Evolutionary conservation across 1,140 invertebrate species (phyloP).

Genomic region (Drosophila bocki): DNA sequence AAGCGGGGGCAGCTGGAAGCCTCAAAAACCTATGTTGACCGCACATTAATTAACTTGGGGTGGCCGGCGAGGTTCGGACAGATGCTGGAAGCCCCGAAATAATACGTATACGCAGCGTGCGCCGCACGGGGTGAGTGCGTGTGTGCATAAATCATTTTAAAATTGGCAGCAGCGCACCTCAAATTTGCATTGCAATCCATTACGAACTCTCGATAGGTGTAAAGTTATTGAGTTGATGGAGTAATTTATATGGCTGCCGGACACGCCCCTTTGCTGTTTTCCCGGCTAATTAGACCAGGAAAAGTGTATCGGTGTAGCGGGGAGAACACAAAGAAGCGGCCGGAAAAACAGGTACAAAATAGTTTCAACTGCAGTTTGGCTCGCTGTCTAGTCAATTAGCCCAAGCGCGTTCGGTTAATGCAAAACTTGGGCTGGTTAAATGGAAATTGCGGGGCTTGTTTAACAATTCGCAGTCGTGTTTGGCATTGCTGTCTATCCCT

Average conservation of each 20-base stretch:
- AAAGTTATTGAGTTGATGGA: conserved; percentile 52
- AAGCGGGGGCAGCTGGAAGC: conserved; percentile 11
- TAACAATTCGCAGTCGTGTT: conserved; percentile 63
- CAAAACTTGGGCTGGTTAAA: conserved; percentile 49
- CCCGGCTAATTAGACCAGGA: conserved; percentile 52
- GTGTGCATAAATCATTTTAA: conserved; percentile 56
- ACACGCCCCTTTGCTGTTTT: conserved; percentile 61
- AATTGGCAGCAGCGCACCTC: conserved; percentile 43
- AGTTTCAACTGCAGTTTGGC: conserved; percentile 32
- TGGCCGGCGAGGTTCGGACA: background rate
- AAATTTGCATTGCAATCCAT: conserved; percentile 52
- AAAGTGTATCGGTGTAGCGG: conserved; percentile 2
- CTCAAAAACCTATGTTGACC: conserved; percentile 63
- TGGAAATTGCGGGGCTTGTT: conserved; percentile 75
- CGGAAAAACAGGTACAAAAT: conserved; percentile 21
- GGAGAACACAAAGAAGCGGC: background rate
- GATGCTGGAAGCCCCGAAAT: conserved; percentile 15
- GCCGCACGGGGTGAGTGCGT: background rate
- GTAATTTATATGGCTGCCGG: conserved; percentile 40
- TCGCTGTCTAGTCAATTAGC: conserved; percentile 69
- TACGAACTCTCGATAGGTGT: conserved; percentile 45
- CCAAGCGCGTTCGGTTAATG: conserved; percentile 59
- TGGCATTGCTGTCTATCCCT: conserved; percentile 40
- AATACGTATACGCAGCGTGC: conserved; percentile 52
- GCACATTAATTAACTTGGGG: conserved; percentile 72